Evolutionary conservation across 1,140 invertebrate genomes (phyloP).

Genomic region (Zophobas atratus): DNA sequence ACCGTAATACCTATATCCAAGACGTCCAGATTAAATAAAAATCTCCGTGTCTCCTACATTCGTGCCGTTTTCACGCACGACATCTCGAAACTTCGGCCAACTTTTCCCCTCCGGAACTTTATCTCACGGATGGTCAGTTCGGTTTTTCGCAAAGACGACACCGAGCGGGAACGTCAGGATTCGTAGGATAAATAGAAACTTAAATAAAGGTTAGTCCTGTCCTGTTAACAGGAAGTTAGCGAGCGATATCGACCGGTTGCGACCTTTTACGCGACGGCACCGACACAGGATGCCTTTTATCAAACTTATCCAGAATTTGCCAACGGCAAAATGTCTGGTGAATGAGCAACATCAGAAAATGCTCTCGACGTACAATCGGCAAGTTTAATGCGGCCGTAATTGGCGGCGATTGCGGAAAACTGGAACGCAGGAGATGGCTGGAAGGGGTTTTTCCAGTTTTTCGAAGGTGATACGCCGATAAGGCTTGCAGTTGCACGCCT

Average conservation of each 20-base stretch:
- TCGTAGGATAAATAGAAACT: constrained; percentile 3
- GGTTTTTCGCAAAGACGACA: background rate
- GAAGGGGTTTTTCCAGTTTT: too few species aligned
- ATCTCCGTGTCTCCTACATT: too few species aligned
- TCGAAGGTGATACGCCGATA: too few species aligned
- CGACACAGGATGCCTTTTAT: constrained; percentile 36
- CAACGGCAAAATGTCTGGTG: background rate
- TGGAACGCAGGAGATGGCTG: background rate
- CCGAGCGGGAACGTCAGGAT: background rate
- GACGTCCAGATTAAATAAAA: too few species aligned
- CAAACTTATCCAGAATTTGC: constrained; percentile 35
- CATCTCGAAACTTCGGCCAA: background rate
- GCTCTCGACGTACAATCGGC: background rate
- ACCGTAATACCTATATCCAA: too few species aligned
- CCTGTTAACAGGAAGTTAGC: constrained; percentile 29
- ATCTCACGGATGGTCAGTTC: background rate
- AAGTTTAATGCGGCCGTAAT: constrained; percentile 10
- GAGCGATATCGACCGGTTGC: constrained; percentile 30
- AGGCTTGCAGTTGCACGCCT: constrained; percentile 8
- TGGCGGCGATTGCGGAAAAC: background rate
- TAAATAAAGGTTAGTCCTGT: constrained; percentile 7
- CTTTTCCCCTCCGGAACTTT: background rate
- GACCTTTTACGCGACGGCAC: constrained; percentile 17
- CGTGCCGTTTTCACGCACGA: background rate
- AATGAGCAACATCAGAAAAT: constrained; percentile 18